Base-by-base conservation (phyloP, 2,113 vertebrate genomes). In the Centropus unirufus region DNA sequence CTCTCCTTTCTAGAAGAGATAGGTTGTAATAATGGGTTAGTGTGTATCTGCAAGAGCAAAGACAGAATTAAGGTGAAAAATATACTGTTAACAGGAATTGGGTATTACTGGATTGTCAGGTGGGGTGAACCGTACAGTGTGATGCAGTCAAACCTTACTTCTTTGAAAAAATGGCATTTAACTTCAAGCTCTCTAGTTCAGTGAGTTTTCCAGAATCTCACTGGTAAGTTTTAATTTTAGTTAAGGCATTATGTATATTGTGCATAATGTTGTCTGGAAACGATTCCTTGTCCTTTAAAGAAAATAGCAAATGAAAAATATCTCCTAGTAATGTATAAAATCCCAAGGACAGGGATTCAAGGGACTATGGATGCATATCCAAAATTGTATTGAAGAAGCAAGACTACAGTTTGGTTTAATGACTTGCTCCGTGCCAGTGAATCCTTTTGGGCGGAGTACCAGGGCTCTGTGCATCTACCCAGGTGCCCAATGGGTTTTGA, bases 171-270 rank as follows among this genome's bases (percentile, higher is more conserved):
- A 61, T 24, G 4, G 2, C 32, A 64, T 97, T 91, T 97, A 94
- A 80, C 77, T 83, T 87, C 77, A 78, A 5, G 69, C 58, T 97
- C 81, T 73, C 64, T 78, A 42, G 19, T 77, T 83, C 20, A 78
- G 12, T 92, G 78, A 57, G 40, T 89, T 96, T 96, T 63, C 89
- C n/a, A 81, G 77, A 97, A 96, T 34, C 73, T 93, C 36, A 36
- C 36, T 36, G 36, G 36, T 95, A 40, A 44, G 90, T 95, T 95
- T 92, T 93, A 47, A 91, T 93, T 97, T 96, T 94, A 92, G 80
- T 95, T 95, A 94, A 92, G 72, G 27, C 88, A 79, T 64, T 93
- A 82, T 70, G 14, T 95, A 88, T 95, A 47, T 55, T 66, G 24
- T 51, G 8, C 20, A 30, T 54, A 2, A 46, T 74, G 83, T 92